Percentiles rank a stretch among this genome's conserved stretches.
phyloP scores from a whole-genome alignment of 2,797 vertebrate species.

The Yasuhikotakia modesta region DNA sequence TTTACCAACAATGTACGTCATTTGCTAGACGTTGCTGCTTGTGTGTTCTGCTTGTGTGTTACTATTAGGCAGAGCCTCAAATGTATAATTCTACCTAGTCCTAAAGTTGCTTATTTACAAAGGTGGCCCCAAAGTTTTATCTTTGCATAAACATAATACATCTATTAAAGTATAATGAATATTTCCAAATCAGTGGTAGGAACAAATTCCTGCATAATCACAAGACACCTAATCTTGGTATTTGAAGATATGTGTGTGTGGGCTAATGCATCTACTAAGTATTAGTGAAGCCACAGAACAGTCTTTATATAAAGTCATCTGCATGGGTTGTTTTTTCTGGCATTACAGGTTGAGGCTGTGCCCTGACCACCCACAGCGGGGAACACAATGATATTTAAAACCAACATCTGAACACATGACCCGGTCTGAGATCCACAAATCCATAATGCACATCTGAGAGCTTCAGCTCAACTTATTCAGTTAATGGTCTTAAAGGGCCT shows the following conservation, averaged over 20 bases:
- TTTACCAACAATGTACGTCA: too few relatives aligned
- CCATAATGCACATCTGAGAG: conserved; percentile 65
- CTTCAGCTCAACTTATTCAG: conserved; percentile 8
- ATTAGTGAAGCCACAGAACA: not conserved
- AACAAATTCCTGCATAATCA: too few relatives aligned
- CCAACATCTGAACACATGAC: conserved; percentile 16
- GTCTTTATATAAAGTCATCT: not conserved
- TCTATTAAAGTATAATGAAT: too few relatives aligned
- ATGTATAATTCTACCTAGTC: not conserved
- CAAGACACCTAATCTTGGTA: not conserved
- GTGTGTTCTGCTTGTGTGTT: too few relatives aligned
- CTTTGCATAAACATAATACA: too few relatives aligned
- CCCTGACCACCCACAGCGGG: conserved; percentile 26
- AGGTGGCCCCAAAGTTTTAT: not conserved
- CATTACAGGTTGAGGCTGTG: not conserved
- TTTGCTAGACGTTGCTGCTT: too few relatives aligned
- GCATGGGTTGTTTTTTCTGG: not conserved
- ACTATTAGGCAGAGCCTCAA: not conserved
- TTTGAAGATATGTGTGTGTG: not conserved
- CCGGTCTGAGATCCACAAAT: conserved; percentile 54
- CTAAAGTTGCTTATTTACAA: not conserved
- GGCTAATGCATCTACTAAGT: not conserved
- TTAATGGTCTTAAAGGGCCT: conserved; percentile 20
- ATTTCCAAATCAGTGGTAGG: too few relatives aligned
- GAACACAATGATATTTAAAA: conserved; percentile 25